Evolutionary conservation across 2,888 invertebrate genomes (phyloP).

Genomic region (Thumatha senex): DNA sequence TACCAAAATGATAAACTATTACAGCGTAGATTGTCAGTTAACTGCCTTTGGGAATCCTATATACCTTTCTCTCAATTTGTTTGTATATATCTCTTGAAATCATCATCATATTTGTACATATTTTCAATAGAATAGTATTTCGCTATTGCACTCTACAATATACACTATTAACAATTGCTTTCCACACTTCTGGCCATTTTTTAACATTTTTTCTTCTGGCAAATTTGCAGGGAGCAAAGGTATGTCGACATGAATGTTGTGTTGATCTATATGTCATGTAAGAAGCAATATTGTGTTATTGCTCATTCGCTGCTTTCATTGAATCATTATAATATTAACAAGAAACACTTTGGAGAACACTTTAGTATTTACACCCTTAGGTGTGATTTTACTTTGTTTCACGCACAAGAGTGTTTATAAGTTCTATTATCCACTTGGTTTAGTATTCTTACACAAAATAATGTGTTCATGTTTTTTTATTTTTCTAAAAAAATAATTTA

Average conservation of each 20-base stretch:
- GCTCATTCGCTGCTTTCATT: neutral
- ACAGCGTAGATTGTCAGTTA: too few species aligned
- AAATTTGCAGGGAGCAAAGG: constrained; percentile 76
- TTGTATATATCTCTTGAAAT: too few species aligned
- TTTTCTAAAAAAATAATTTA: too few species aligned
- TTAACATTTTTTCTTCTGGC: constrained; percentile 52
- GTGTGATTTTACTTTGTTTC: neutral
- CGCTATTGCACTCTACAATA: neutral
- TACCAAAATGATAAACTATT: too few species aligned
- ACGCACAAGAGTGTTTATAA: too few species aligned
- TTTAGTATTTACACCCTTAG: too few species aligned
- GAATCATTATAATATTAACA: too few species aligned
- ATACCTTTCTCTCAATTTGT: too few species aligned
- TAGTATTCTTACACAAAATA: neutral
- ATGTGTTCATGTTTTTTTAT: neutral
- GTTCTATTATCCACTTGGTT: neutral
- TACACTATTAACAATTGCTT: neutral
- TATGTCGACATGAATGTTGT: constrained; percentile 51
- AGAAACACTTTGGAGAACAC: too few species aligned
- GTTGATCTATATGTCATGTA: constrained; percentile 20
- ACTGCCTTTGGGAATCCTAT: too few species aligned
- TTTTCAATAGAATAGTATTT: neutral
- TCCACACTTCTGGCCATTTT: too few species aligned
- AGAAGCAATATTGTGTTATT: neutral
- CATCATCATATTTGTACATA: too few species aligned